These are phyloP conservation scores for Watsonalla cultraria DNA, from an alignment of 2,888 invertebrate species.

Conservation along the genomic window DNA sequence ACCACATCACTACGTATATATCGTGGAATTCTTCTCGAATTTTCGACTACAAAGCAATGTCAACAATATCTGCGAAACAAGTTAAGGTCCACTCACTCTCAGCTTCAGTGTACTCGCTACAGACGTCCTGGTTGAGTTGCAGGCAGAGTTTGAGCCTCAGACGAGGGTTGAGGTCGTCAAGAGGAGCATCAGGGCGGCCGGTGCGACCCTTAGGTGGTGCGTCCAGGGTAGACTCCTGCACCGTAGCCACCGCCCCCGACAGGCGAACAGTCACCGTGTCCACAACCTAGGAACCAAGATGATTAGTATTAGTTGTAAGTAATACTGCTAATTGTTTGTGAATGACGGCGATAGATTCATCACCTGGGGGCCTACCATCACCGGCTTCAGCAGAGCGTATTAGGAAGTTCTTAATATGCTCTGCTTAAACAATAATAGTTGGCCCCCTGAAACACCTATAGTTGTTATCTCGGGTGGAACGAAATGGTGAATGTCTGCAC, in stretches of 20 bases:
- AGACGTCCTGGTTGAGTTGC: conserved; percentile 87
- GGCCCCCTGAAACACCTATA: no score
- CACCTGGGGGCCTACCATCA: no score
- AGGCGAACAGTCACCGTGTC: conserved; percentile 85
- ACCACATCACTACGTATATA: no score
- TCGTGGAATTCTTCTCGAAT: no score
- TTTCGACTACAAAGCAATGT: no score
- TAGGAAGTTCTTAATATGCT: no score
- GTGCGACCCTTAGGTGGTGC: conserved; percentile 60
- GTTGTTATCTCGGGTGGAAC: no score
- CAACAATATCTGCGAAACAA: no score
- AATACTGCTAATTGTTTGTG: no score
- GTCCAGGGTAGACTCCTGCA: conserved; percentile 84
- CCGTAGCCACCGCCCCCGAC: conserved; percentile 83
- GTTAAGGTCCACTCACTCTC: conserved; percentile 81
- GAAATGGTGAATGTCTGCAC: no score
- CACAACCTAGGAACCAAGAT: conserved; percentile 72
- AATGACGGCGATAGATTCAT: neutral
- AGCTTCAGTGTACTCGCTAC: conserved; percentile 90
- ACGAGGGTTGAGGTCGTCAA: conserved; percentile 82
- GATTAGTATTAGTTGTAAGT: conserved; percentile 1
- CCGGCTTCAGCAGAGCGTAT: no score
- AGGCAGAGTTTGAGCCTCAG: conserved; percentile 91
- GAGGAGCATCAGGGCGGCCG: conserved; percentile 77
- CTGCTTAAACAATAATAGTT: no score